Base-by-base conservation (phyloP, 2,888 invertebrate genomes). In the Eristalis tenax region DNA sequence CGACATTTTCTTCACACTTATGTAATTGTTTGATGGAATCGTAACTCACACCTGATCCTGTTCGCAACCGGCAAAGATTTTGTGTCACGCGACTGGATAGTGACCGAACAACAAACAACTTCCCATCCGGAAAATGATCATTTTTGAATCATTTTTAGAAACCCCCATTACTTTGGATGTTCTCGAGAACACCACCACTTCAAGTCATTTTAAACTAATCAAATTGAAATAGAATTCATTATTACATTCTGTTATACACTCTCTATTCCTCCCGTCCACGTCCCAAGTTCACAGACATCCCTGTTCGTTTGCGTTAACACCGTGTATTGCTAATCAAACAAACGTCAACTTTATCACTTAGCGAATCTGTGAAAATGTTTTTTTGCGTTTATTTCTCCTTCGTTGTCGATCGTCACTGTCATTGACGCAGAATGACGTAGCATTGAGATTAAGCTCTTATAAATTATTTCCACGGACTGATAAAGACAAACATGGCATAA, bases 371-470 rank as follows among this genome's bases (percentile, higher is more conserved):
- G 56, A 61, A 66, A 63, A 23, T 56, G 22, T 61, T 57, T 69
- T 38, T 40, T 40, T 8, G 5, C 5, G 2, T 32, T 11, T 11
- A 1, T 43, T 43, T 43, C 8, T 8, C 32, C 32, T 32, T 32
- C 32, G 32, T 43, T 15, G 43, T 26, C 35, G 11, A 32, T 68
- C 71, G 71, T 83, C 81, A 70, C 40, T 79, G 50, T 75, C 66
- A 80, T 76, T 84, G 84, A 85, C 80, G 84, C 68, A 68, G 40
- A 71, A 71, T 77, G 81, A 73, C 84, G 74, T 76, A 76, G 32
- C 3, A 71, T 78, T 32, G 15, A 68, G 80, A 84, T 80, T 76
- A 80, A 85, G 71, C 80, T 69, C 56, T 40, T 73, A 32, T 57
- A 73, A 79, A 80, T 76, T 56, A 71, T 38, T 78, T 78, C 57